A percentile compares a stretch with the other conserved stretches of the same genome.
These are phyloP conservation scores for Liparis tanakae DNA, from an alignment of 2,797 vertebrate species.

Conservation along the genomic window DNA sequence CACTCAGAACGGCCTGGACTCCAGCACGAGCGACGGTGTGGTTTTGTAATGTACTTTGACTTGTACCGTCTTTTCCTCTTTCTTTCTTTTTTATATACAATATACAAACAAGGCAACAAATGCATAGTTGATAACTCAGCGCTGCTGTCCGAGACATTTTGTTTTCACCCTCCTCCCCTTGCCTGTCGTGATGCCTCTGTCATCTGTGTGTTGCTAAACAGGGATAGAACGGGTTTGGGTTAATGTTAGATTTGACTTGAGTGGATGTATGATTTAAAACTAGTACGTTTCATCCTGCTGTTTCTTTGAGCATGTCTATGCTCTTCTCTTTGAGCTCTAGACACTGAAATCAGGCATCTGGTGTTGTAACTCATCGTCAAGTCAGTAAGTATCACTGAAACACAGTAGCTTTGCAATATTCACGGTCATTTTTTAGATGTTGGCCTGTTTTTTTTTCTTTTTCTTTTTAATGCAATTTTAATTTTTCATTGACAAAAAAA, in stretches of 20 bases:
- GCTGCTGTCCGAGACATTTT: slow-evolving; percentile 88
- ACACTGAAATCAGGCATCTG: slow-evolving; percentile 77
- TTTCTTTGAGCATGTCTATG: slow-evolving; percentile 79
- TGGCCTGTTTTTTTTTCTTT: slow-evolving; percentile 85
- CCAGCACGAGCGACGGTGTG: slow-evolving; percentile 71
- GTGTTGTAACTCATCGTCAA: slow-evolving; percentile 84
- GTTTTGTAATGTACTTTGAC: slow-evolving; percentile 81
- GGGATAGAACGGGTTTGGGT: slow-evolving; percentile 79
- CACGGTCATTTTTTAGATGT: slow-evolving; percentile 89
- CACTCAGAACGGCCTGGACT: slow-evolving; percentile 98
- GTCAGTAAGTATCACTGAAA: slow-evolving; percentile 83
- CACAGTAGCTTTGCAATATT: slow-evolving; percentile 80
- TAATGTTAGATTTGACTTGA: slow-evolving; percentile 88
- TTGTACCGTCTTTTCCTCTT: slow-evolving; percentile 69
- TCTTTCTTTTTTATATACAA: slow-evolving; percentile 67
- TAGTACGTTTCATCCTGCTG: slow-evolving; percentile 74
- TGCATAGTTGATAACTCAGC: slow-evolving; percentile 88
- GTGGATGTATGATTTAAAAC: slow-evolving; percentile 88
- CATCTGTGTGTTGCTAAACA: slow-evolving; percentile 90
- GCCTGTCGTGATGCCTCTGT: slow-evolving; percentile 91
- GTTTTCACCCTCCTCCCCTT: slow-evolving; percentile 78
- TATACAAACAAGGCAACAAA: slow-evolving; percentile 84
- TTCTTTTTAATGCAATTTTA: slow-evolving; percentile 84
- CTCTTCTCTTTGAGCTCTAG: slow-evolving; percentile 83
- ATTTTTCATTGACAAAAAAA: slow-evolving; percentile 85